phyloP scores from a whole-genome alignment of 2,888 invertebrate genomes.

The Cheilosia vernalis region DNA sequence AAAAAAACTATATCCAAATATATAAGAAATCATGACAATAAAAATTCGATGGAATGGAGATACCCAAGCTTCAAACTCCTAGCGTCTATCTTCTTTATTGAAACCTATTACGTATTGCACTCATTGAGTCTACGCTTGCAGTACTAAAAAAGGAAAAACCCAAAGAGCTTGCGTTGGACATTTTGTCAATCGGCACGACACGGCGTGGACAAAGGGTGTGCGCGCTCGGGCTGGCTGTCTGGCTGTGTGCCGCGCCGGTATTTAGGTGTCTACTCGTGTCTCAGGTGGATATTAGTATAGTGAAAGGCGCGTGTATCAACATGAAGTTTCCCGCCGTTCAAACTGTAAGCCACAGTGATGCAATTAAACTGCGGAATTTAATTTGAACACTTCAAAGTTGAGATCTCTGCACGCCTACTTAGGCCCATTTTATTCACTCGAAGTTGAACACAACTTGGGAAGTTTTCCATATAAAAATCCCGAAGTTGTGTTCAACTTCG shows the following conservation, averaged over 20 bases:
- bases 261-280: slow-evolving; percentile 8
- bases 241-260: neutral
- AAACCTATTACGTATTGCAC: neutral
- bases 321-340: slow-evolving; percentile 2
- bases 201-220: slow-evolving; percentile 14
- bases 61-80: neutral
- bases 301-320: slow-evolving; percentile 37
- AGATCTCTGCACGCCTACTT: slow-evolving; percentile 20
- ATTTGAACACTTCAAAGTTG: slow-evolving; percentile 7
- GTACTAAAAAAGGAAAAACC: neutral
- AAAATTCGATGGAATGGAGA: neutral
- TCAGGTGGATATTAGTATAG: neutral
- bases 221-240: neutral
- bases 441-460: too few species aligned
- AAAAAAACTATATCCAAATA: too few species aligned
- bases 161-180: neutral
- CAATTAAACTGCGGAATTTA: slow-evolving; percentile 15
- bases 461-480: too few species aligned
- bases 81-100: neutral
- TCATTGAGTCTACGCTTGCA: neutral
- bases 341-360: neutral
- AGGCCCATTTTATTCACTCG: too few species aligned
- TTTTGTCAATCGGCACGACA: slow-evolving; percentile 8
- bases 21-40: too few species aligned
- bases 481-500: too few species aligned